Conservation (phyloP, 2,113 vertebrate genomes). For the Brachirus orientalis region DNA sequence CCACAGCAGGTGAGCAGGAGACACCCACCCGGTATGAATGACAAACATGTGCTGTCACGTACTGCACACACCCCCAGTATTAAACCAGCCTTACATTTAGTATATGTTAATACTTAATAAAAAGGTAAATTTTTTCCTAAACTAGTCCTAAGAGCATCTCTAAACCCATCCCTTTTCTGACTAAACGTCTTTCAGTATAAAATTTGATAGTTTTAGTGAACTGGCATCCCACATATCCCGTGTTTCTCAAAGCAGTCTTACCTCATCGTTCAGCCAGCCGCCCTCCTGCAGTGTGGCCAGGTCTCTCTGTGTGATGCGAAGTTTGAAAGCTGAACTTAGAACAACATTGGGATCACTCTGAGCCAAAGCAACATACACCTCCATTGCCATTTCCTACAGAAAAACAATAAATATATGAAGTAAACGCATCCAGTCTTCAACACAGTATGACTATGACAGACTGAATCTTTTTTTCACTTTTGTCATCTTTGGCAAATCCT, state of each 20-base stretch:
- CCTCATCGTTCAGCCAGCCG: conserved; percentile 93
- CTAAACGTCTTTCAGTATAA: background rate
- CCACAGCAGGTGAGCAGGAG: too few species aligned
- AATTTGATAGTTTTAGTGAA: background rate
- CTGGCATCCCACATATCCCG: background rate
- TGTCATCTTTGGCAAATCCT: conserved; percentile 83
- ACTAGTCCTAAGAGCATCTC: too few species aligned
- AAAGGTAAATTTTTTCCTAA: too few species aligned
- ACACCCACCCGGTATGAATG: too few species aligned
- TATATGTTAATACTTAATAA: too few species aligned
- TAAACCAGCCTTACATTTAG: too few species aligned
- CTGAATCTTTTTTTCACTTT: conserved; percentile 63
- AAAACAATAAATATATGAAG: background rate
- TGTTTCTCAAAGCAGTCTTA: conserved; percentile 35
- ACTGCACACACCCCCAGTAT: too few species aligned
- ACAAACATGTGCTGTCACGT: too few species aligned
- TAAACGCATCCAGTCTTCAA: background rate
- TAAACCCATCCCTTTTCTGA: background rate
- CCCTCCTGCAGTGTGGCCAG: conserved; percentile 85
- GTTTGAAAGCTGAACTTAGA: conserved; percentile 90
- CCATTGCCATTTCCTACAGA: conserved; percentile 88
- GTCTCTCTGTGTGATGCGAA: conserved; percentile 89
- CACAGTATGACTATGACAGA: background rate
- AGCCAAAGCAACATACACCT: conserved; percentile 82
- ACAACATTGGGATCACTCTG: conserved; percentile 82